Base-by-base conservation (phyloP, 1,140 invertebrate genomes). In the Hylaeus volcanicus region DNA sequence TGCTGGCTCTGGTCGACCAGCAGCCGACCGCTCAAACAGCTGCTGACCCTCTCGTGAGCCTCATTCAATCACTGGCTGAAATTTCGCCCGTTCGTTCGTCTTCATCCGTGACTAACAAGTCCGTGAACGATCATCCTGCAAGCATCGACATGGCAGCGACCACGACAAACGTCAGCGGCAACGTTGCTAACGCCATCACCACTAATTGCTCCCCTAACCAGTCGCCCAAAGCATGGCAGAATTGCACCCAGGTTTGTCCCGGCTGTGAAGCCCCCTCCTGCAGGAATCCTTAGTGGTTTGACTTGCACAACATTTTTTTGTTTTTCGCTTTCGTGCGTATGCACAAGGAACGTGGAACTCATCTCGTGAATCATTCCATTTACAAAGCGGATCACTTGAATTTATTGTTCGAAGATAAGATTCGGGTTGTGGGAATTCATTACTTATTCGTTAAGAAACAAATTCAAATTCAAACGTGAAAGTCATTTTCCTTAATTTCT, bases 171-270 rank as follows among this genome's bases (percentile, higher is more conserved):
- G 64, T 84, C 80, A 87, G 83, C 76, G 78, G 78, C 85, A 88
- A 82, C 84, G 86, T 81, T 82, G 86, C 79, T 87, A 89, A 86
- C 84, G 88, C 79, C 85, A 84, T 82, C 88, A 37, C 26, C 61
- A 91, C 91, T 86, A 92, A 91, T 89, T 86, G 90, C 88, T 91
- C 91, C 85, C 90, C 90, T 90, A 93, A 93, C 78, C 92, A 93
- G 83, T 92, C 91, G 89, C 89, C 92, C 91, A 93, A 93, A 92
- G 89, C 89, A 93, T 92, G 92, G 91, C 92, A 92, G 91, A 93
- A 88, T 89, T 89, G 82, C 80, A 84, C 70, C 65, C 91, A 93
- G 93, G 93, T 93, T 93, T 91, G 92, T 93, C 88, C 65, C 65
- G 45, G 65, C 65, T 68, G 26, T 8, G 6, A 12, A 86, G 86